Conservation (phyloP, 2,797 vertebrate species). For the Silurus lanzhouensis region DNA sequence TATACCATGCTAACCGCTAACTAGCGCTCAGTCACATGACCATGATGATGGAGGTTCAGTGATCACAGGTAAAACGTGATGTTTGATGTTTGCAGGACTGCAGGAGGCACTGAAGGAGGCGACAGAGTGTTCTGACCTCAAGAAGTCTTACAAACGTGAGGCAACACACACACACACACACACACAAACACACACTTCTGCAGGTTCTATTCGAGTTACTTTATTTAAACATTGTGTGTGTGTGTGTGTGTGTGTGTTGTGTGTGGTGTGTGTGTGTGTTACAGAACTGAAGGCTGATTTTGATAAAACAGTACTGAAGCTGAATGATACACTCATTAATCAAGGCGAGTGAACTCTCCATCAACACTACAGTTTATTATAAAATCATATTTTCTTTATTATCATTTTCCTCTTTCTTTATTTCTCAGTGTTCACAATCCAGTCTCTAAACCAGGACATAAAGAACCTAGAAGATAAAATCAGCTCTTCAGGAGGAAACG, state of each 20-base stretch:
- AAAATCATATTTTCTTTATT: neutral
- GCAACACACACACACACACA: too few relatives aligned
- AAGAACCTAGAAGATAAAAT: neutral
- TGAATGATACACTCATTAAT: conserved; percentile 6
- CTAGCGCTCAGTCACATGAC: neutral
- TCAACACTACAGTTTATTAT: too few relatives aligned
- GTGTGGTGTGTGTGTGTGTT: neutral
- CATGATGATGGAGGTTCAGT: neutral
- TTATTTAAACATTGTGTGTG: neutral
- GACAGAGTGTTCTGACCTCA: too few relatives aligned
- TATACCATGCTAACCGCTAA: neutral
- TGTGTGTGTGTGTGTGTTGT: too few relatives aligned
- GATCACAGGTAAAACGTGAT: too few relatives aligned
- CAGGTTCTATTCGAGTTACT: too few relatives aligned
- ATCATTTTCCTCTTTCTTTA: neutral
- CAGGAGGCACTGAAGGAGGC: too few relatives aligned
- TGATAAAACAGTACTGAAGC: neutral
- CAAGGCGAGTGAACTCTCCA: neutral
- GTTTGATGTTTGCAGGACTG: too few relatives aligned
- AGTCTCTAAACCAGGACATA: conserved; percentile 4
- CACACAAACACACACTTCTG: too few relatives aligned
- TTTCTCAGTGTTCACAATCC: conserved; percentile 12
- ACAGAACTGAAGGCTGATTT: conserved; percentile 10
- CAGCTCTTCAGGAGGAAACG: neutral
- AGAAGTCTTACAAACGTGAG: too few relatives aligned